These are phyloP conservation scores for Syngnathus scovelli DNA, from an alignment of 2,113 vertebrate genomes.

Conservation along the genomic window DNA sequence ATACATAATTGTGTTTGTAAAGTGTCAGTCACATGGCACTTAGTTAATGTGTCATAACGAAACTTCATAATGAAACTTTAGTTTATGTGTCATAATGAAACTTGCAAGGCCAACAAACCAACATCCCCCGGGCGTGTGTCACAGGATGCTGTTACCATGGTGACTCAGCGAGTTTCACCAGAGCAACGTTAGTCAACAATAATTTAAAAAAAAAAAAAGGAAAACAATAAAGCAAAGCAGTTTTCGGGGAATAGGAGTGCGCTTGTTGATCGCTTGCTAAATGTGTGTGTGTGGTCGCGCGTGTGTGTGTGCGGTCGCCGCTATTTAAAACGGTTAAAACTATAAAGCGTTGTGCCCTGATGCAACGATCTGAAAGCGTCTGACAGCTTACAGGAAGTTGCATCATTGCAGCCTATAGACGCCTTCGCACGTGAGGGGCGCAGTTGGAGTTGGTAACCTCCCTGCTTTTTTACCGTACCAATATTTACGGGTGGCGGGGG, in stretches of 20 bases:
- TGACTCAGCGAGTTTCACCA: slow-evolving; percentile 58
- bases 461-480: not conserved
- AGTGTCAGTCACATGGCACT: not conserved
- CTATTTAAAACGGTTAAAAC: slow-evolving; percentile 59
- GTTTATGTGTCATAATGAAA: not conserved
- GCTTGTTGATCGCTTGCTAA: not conserved
- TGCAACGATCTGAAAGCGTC: slow-evolving; percentile 62
- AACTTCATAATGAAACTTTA: not conserved
- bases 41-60: not conserved
- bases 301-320: slow-evolving; percentile 17
- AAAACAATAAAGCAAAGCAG: not conserved
- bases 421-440: slow-evolving; percentile 23
- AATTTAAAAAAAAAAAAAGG: slow-evolving; percentile 15
- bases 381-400: slow-evolving; percentile 64
- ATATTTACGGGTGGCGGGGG: not conserved
- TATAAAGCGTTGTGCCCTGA: slow-evolving; percentile 61
- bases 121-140: not conserved
- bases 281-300: not conserved
- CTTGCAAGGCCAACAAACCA: not conserved
- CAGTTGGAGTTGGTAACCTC: slow-evolving; percentile 20
- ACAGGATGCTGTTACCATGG: slow-evolving; percentile 24
- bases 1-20: not conserved
- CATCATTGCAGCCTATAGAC: slow-evolving; percentile 65
- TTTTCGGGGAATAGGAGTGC: not conserved
- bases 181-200: slow-evolving; percentile 34